Evolutionary conservation across 2,797 vertebrate species (phyloP).

Genomic region (Cyclura pinguis): DNA sequence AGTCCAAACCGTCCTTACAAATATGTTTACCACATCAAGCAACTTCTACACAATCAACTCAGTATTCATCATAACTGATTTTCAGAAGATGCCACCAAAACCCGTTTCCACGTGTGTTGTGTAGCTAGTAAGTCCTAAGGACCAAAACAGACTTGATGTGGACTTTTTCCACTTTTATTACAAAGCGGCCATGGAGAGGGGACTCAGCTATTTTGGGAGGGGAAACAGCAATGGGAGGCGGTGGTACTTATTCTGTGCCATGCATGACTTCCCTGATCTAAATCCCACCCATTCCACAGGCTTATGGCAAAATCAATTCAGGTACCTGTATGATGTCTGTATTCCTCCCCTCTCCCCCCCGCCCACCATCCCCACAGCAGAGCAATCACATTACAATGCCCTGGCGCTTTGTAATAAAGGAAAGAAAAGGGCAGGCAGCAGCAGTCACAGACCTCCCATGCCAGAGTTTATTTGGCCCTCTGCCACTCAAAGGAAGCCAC

Average conservation of each 20-base stretch:
- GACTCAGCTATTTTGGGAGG: neutral
- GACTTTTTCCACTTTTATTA: neutral
- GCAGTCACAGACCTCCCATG: neutral
- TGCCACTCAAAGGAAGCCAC: neutral
- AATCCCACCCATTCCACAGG: neutral
- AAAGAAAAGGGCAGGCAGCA: neutral
- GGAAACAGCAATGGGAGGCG: neutral
- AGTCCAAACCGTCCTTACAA: neutral
- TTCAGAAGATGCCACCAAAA: neutral
- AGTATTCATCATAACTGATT: neutral
- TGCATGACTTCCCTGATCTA: neutral
- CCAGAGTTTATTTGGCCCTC: neutral
- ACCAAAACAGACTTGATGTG: neutral
- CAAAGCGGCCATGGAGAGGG: neutral
- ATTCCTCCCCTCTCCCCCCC: neutral
- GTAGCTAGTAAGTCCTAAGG: too few relatives aligned
- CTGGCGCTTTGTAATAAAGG: neutral
- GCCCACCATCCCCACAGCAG: too few relatives aligned
- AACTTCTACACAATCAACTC: neutral
- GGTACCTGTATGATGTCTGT: neutral
- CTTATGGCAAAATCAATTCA: neutral
- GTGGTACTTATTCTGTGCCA: neutral
- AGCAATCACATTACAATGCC: neutral
- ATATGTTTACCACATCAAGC: neutral
- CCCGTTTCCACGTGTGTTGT: rapidly evolving